These are phyloP conservation scores for Germaria angustata DNA, from an alignment of 2,888 invertebrate species.

Conservation along the genomic window DNA sequence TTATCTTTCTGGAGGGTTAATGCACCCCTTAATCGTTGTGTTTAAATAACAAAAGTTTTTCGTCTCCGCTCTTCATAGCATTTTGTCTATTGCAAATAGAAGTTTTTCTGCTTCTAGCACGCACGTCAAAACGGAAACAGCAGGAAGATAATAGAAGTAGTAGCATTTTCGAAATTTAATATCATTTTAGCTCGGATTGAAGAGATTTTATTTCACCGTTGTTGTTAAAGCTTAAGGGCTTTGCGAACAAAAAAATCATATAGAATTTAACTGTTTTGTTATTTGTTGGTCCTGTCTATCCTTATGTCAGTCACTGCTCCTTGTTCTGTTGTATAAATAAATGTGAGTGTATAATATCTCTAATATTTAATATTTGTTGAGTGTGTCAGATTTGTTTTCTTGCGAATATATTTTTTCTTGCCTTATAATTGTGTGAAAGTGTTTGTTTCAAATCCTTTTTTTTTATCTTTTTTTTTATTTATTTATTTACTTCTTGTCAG, in stretches of 20 bases:
- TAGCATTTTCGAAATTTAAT: conserved; percentile 74
- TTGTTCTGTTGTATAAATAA: conserved; percentile 41
- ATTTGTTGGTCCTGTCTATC: conserved; percentile 19
- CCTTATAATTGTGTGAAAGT: conserved; percentile 18
- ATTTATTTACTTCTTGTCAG: conserved; percentile 23
- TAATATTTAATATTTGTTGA: conserved; percentile 65
- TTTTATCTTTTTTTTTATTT: conserved; percentile 32
- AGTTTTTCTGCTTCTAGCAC: conserved; percentile 54
- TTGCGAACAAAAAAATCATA: conserved; percentile 58
- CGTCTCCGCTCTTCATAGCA: background rate
- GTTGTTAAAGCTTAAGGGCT: conserved; percentile 64
- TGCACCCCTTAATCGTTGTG: conserved; percentile 75
- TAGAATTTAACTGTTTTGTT: conserved; percentile 42
- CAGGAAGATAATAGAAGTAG: conserved; percentile 3
- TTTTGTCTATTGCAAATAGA: conserved; percentile 14
- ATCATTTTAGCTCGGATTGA: conserved; percentile 64
- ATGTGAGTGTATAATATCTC: conserved; percentile 59
- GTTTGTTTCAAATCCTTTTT: conserved; percentile 40
- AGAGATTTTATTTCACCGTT: conserved; percentile 53
- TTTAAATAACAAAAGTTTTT: conserved; percentile 72
- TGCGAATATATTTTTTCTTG: background rate
- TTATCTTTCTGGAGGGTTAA: conserved; percentile 61
- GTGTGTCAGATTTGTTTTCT: conserved; percentile 50
- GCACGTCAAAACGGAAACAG: conserved; percentile 54
- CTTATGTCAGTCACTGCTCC: background rate